Conservation (phyloP, 2,888 invertebrate species). For the Nomada ferruginata region DNA sequence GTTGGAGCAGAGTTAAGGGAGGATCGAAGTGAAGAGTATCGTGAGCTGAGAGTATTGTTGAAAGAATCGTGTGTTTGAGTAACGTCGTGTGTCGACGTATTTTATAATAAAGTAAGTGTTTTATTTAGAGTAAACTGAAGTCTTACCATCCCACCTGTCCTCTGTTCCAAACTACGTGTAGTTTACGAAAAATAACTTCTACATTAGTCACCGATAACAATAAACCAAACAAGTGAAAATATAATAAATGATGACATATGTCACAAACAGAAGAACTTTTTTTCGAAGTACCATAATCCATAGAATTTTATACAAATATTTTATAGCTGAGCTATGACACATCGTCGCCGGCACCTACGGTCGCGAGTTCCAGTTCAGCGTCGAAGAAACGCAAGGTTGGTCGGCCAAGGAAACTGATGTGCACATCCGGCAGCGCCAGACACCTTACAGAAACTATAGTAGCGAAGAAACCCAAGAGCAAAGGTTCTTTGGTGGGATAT, state of each 20-base stretch:
- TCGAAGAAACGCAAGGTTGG: slow-evolving; percentile 93
- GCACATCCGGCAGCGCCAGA: slow-evolving; percentile 86
- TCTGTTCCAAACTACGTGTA: too few species aligned
- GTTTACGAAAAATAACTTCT: too few species aligned
- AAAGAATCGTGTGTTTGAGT: too few species aligned
- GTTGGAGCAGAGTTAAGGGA: too few species aligned
- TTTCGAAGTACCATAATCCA: neutral
- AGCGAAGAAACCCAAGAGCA: slow-evolving; percentile 91
- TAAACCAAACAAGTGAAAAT: neutral
- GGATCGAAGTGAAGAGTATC: too few species aligned
- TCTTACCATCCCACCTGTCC: too few species aligned
- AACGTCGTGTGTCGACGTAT: too few species aligned
- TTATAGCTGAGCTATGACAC: slow-evolving; percentile 75
- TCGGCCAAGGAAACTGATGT: slow-evolving; percentile 90
- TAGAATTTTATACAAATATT: neutral
- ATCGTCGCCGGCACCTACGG: slow-evolving; percentile 75
- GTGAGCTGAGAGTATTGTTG: too few species aligned
- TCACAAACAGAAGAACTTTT: too few species aligned
- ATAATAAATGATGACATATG: neutral
- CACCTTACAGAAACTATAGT: slow-evolving; percentile 91
- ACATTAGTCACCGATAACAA: too few species aligned
- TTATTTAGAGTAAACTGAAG: too few species aligned
- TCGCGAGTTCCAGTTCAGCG: slow-evolving; percentile 76
- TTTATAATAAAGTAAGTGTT: too few species aligned
- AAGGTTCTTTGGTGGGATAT: slow-evolving; percentile 88